Base-by-base conservation (phyloP, 2,888 invertebrate genomes). In the Drosophila stalkeri region DNA sequence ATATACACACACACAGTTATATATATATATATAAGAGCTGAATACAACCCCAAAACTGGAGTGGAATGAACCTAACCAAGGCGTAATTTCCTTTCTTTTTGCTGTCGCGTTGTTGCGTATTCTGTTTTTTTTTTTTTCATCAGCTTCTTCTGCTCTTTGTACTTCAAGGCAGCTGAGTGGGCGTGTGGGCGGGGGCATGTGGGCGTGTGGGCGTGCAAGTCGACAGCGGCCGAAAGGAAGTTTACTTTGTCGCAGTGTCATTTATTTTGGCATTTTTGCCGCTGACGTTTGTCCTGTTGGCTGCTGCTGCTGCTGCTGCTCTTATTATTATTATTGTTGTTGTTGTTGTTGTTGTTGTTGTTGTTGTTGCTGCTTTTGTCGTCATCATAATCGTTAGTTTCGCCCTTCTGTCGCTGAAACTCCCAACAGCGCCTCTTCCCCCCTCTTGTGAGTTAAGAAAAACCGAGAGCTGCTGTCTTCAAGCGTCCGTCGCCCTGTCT, bases 171-270 rank as follows among this genome's bases (percentile, higher is more conserved):
- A 14, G 2, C 16, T 41, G 12, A 46, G 9, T 41, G 12, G 47
- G 9, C 51, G 43, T 8, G n/a, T 63, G 75, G 65, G 68, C 55
- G 66, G 57, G 23, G 27, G n/a, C 55, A n/a, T 16, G 18, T 77
- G 72, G 63, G n/a, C 55, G 27, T 16, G 18, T 77, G 72, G 63
- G 77, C 57, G 70, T 35, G 54, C 64, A 27, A 63, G 39, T 64
- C 33, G 37, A 37, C 39, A 60, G 8, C 43, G 64, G 55, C 60
- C 64, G 62, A 65, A 65, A 75, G 86, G 80, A 86, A 82, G 86
- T 88, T 84, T 75, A 86, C 86, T 84, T 84, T 84, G 84, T 84
- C 84, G 89, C 86, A 88, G 89, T 84, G 81, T 82, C 89, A 84
- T 84, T 84, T 84, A 88, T 84, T 84, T 84, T 72, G 83, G 78